Evolutionary conservation across 64 coral and sea anemone species (phyloP), one percentile per base, ranked within the genome.

Genomic region (Pocillopora damicornis): DNA sequence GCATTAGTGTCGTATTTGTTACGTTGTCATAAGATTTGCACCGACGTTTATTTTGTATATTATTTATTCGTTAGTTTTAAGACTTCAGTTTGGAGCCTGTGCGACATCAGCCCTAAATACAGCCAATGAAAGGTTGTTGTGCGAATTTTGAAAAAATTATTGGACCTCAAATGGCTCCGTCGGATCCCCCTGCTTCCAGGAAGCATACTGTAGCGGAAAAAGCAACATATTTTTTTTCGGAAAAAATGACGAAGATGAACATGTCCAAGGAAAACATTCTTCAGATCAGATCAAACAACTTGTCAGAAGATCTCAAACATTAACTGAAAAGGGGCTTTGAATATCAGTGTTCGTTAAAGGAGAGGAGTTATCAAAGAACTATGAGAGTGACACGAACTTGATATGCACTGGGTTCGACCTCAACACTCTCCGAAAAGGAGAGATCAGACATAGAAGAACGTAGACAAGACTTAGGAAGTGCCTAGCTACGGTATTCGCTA

Each of bases 271-370:
- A 66, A 17, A 15, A 66, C 5, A 20, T 66, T 5, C 7, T 5
- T 66, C 22, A 1, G 63, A 66, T 5, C 12, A 66, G 6, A 15
- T 16, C 15, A 20, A 66, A 66, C 63, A 18, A 66, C 5, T 20
- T 17, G 15, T 66, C 20, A 25, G n/a, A 61, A 80, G 58, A 80
- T 25, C 78, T 15, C n/a, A 30, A 9, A 80, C 58, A 9, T 30
- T 30, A 61, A 80, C 58, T n/a, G 58, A 80, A 42, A 80, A 80
- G 15, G 78, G 78, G n/a, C n/a, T 26, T 60, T 2, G 78, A 80
- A 80, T 80, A 80, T 60, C 26, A n/a, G 7, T 58, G 78, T 34
- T 58, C 22, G 10, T 23, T 80, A 23, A 80, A 61, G 4, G 58
- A 34, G 9, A 80, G 11, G 30, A 42, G 25, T 60, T 60, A 37